Evolutionary conservation across 2,113 vertebrate genomes (phyloP).

Genomic region (Scytalopus superciliaris): DNA sequence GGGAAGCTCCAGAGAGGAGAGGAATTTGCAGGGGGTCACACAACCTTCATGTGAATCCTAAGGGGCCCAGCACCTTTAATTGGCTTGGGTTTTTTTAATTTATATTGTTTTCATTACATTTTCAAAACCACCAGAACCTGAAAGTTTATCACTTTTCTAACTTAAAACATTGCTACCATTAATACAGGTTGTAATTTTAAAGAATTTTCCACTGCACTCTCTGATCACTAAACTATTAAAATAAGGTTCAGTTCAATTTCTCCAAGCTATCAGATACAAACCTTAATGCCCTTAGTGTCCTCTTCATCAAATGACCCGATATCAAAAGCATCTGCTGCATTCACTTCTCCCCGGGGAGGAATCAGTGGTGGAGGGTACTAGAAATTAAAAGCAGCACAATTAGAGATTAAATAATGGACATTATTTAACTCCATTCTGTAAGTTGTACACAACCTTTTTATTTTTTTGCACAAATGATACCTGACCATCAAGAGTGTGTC

Average conservation of each 20-base stretch:
- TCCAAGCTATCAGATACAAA: neutral
- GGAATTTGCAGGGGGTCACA: neutral
- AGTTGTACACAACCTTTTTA: neutral
- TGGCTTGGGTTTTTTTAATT: neutral
- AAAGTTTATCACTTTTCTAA: neutral
- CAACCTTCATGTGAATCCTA: neutral
- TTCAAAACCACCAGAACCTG: neutral
- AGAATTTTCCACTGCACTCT: neutral
- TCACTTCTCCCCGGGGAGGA: constrained; percentile 95
- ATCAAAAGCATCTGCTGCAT: constrained; percentile 96
- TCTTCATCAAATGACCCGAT: constrained; percentile 98
- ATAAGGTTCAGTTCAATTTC: neutral
- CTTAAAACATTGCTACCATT: neutral
- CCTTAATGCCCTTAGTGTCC: constrained; percentile 99
- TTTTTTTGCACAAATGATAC: neutral
- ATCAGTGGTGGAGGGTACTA: constrained; percentile 94
- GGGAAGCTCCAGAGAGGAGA: neutral
- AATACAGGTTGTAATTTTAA: neutral
- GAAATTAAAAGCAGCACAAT: neutral
- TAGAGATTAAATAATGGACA: neutral
- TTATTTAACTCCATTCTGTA: neutral
- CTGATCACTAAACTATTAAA: neutral
- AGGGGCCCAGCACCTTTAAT: neutral
- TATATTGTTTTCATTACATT: neutral
- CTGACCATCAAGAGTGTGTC: accelerated